phyloP scores from a whole-genome alignment of 2,888 invertebrate genomes.

The Limnephilus lunatus region DNA sequence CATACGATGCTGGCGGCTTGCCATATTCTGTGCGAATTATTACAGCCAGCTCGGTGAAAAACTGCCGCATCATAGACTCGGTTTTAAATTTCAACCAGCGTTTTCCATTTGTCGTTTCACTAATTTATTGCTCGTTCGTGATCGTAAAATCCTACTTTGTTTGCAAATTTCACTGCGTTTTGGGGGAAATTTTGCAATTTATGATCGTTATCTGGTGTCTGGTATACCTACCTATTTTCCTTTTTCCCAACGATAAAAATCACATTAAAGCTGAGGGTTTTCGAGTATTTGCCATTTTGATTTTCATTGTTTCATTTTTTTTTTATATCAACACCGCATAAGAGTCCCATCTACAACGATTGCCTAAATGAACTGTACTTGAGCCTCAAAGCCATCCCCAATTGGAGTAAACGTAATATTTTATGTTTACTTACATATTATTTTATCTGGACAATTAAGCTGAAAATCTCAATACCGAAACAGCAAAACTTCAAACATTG shows the following conservation, averaged over 20 bases:
- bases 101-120: not conserved
- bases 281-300: not conserved
- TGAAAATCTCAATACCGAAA: too few relatives aligned
- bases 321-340: not conserved
- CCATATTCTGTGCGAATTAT: not conserved
- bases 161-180: not conserved
- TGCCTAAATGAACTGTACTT: too few relatives aligned
- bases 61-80: not conserved
- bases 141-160: not conserved
- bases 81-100: slow-evolving; percentile 3
- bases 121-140: not conserved
- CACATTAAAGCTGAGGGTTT: not conserved
- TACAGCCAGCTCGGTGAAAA: not conserved
- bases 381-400: too few relatives aligned
- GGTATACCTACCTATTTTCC: not conserved
- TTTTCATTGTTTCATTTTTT: not conserved
- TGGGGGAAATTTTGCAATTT: not conserved
- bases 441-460: too few relatives aligned
- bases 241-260: not conserved
- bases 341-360: too few relatives aligned
- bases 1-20: not conserved
- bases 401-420: too few relatives aligned
- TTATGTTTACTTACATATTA: too few relatives aligned
- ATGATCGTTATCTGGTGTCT: not conserved
- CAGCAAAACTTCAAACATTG: too few relatives aligned